Conservation (phyloP, 2,113 vertebrate species). For the Paedocypris sp. region DNA sequence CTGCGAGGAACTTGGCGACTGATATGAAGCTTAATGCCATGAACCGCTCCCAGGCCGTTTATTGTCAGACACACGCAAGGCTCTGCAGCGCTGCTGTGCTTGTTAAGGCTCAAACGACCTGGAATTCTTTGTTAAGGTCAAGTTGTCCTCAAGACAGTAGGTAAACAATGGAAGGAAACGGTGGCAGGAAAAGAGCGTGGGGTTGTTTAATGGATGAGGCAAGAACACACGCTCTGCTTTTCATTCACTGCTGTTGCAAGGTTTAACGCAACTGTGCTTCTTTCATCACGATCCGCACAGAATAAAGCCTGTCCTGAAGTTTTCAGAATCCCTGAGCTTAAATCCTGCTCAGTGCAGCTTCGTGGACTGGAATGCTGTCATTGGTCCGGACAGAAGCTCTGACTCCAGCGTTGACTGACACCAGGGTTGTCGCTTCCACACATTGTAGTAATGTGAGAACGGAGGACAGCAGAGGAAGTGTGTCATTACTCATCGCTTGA, state of each 20-base stretch:
- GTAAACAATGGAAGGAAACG: neutral
- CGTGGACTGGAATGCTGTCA: no score
- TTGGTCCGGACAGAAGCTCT: no score
- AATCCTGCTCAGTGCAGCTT: no score
- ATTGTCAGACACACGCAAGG: neutral
- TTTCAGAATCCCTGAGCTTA: no score
- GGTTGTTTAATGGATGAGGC: no score
- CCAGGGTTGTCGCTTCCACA: conserved; percentile 2
- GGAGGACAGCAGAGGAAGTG: neutral
- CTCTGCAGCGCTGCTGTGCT: neutral
- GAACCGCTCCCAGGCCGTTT: neutral
- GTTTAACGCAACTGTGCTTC: no score
- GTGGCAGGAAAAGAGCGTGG: neutral
- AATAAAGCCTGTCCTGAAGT: no score
- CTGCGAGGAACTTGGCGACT: neutral
- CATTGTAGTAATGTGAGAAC: conserved; percentile 2
- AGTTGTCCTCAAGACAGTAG: neutral
- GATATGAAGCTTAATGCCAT: neutral
- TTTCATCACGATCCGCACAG: no score
- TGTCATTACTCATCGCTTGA: neutral
- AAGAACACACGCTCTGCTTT: no score
- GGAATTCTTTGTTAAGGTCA: neutral
- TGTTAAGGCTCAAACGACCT: no score
- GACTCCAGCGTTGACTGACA: neutral
- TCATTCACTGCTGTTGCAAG: no score